Percentiles rank a stretch among this genome's conserved stretches.
These are phyloP conservation scores for Typhlichthys subterraneus DNA, from an alignment of 2,797 vertebrate genomes.

Conservation along the genomic window DNA sequence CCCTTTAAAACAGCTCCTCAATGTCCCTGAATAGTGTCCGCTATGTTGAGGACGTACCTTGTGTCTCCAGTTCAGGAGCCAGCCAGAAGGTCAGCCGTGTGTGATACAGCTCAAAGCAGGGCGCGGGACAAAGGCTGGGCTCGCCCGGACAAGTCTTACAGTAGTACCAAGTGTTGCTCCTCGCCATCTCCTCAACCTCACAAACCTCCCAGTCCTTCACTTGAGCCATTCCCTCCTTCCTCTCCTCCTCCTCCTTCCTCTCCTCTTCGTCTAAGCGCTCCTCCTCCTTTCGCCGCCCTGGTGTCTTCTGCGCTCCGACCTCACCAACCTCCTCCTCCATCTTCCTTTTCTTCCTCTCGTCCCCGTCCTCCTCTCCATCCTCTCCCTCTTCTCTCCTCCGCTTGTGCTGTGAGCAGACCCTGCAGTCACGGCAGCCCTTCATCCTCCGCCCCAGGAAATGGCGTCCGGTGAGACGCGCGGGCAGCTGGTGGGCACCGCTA, in stretches of 20 bases:
- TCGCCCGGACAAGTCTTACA: slow-evolving; percentile 69
- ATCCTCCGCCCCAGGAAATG: slow-evolving; percentile 65
- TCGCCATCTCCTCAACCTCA: background rate
- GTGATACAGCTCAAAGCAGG: slow-evolving; percentile 75
- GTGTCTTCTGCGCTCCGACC: background rate
- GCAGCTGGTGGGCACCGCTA: slow-evolving; percentile 32
- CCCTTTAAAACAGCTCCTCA: background rate
- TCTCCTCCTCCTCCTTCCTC: background rate
- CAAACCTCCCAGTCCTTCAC: slow-evolving; percentile 6
- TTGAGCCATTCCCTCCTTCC: slow-evolving; percentile 14
- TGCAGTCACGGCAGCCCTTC: slow-evolving; percentile 47
- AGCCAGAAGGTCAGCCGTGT: slow-evolving; percentile 65
- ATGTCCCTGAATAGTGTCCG: background rate
- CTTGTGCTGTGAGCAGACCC: slow-evolving; percentile 59
- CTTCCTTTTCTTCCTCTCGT: slow-evolving; percentile 16
- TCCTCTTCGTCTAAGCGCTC: background rate
- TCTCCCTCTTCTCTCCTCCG: slow-evolving; percentile 52
- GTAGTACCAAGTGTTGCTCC: slow-evolving; percentile 51
- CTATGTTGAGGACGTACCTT: slow-evolving; percentile 47
- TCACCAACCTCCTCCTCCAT: accelerated
- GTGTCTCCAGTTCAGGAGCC: slow-evolving; percentile 36
- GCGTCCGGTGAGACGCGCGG: slow-evolving; percentile 61
- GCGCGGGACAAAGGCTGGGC: slow-evolving; percentile 70
- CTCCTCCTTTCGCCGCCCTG: background rate
- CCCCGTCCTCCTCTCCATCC: slow-evolving; percentile 1